phyloP scores from a whole-genome alignment of 1,140 invertebrate species.

The Melanaphis sacchari region DNA sequence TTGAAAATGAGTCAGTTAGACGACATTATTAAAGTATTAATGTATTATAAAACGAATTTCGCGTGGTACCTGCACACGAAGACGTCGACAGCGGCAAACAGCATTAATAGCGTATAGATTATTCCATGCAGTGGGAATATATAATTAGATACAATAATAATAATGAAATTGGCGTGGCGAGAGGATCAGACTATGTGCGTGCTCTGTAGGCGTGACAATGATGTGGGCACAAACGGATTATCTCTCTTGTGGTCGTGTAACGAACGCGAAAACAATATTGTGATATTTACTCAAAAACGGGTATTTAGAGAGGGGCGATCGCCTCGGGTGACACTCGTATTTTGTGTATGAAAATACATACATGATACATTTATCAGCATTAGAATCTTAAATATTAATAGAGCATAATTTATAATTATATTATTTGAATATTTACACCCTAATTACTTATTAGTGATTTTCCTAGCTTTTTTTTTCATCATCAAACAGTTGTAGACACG shows the following conservation, averaged over 20 bases:
- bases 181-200: neutral
- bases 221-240: constrained; percentile 35
- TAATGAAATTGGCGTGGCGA: neutral
- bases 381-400: neutral
- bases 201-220: constrained; percentile 31
- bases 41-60: neutral
- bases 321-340: neutral
- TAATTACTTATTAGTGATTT: neutral
- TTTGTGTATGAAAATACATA: neutral
- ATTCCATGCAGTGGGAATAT: neutral
- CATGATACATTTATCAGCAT: too few relatives aligned
- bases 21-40: constrained; percentile 15
- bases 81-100: neutral
- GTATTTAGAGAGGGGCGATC: neutral
- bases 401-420: neutral
- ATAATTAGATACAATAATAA: neutral
- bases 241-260: neutral
- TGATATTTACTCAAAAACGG: neutral
- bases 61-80: neutral
- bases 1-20: constrained; percentile 12
- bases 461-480: neutral
- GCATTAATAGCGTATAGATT: neutral
- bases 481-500: neutral
- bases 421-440: neutral
- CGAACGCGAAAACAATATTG: neutral